Base-by-base conservation (phyloP, 2,888 invertebrate species). In the Elmis aenea region DNA sequence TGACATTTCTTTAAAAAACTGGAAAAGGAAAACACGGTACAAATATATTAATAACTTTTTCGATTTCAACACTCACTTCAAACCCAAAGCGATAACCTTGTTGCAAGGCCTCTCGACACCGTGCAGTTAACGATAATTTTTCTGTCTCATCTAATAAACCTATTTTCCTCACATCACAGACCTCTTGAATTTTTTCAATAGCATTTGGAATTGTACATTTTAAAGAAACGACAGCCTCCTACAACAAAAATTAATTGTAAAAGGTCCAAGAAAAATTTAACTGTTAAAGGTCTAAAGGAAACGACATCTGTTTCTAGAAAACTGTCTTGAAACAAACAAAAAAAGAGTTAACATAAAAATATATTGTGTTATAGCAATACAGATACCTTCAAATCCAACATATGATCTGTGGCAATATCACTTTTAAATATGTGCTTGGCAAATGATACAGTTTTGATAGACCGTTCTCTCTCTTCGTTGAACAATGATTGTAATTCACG, bases 21-120 rank as follows among this genome's bases (percentile, higher is more conserved):
- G 25, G 27, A 37, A 27, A 45, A 28, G 25, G 10, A 10, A n/a
- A n/a, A n/a, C n/a, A n/a, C n/a, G n/a, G n/a, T 23, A 24, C 3
- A 3, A 15, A 14, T 14, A 13, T 22, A 23, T 22, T 22, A 8
- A 5, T 18, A 18, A 18, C 5, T 18, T 18, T 5, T 18, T 5
- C 5, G 8, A 18, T 18, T 18, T 18, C 2, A 21, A 14, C 12
- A 45, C 55, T 62, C 51, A 81, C 81, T 75, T 94, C 93, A 62
- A 93, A 94, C 6, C 90, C 91, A 59, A 92, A 87, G 62, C 85
- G 84, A 68, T 84, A 94, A 32, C 87, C 85, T 64, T 91, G 89
- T 68, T 91, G 84, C 45, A 93, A 68, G 29, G 85, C 83, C 61
- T 87, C 87, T 2, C 84, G 70, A 18, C 81, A 79, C 26, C 84